phyloP scores from a whole-genome alignment of 2,113 vertebrate species.

The Dunckerocampus dactyliophorus region DNA sequence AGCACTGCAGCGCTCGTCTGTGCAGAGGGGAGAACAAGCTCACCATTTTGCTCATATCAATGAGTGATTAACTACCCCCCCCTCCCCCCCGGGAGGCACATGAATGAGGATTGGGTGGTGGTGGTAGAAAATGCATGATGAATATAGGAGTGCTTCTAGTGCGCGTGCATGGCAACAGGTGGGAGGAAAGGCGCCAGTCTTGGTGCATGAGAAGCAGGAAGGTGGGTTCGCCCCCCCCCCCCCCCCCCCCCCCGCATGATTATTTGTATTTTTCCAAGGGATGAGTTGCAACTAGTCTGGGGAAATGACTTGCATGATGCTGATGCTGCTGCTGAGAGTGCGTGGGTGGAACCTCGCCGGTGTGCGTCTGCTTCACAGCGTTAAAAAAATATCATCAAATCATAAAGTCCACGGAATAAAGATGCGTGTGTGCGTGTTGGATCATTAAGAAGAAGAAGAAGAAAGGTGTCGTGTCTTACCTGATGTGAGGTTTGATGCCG shows the following conservation, averaged over 20 bases:
- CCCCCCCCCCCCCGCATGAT: no score
- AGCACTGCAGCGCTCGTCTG: constrained; percentile 76
- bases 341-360: constrained; percentile 64
- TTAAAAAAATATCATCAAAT: not conserved
- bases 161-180: not conserved
- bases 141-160: constrained; percentile 31
- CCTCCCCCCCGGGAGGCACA: no score
- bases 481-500: constrained; percentile 56
- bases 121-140: constrained; percentile 36
- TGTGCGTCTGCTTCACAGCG: constrained; percentile 24
- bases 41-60: no score
- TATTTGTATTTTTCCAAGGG: not conserved
- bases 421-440: not conserved
- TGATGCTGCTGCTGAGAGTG: constrained; percentile 36
- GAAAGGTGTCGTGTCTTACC: constrained; percentile 68
- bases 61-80: no score
- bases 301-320: constrained; percentile 62
- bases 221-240: no score
- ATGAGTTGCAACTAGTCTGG: constrained; percentile 36
- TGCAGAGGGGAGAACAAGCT: constrained; percentile 45
- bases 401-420: not conserved
- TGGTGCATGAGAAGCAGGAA: no score
- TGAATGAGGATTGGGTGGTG: not conserved
- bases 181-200: not conserved
- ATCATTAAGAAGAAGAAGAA: constrained; percentile 28